Evolutionary conservation across 2,888 invertebrate species (phyloP).

Genomic region (Macrophya annulata): DNA sequence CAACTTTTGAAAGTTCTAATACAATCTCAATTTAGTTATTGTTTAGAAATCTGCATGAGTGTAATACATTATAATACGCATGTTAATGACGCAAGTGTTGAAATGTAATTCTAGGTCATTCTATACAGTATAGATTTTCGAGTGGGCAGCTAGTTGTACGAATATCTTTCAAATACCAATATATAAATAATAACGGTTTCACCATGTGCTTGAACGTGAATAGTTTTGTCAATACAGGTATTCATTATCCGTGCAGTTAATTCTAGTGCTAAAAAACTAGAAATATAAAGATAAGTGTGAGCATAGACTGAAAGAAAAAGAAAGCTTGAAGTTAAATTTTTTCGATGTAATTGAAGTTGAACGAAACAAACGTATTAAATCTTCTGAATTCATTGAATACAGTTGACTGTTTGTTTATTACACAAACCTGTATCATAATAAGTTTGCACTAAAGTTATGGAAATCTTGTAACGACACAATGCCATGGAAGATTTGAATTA

Average conservation of each 20-base stretch:
- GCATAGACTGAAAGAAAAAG: neutral
- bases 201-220: neutral
- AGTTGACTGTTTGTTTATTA: slow-evolving; percentile 7
- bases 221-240: neutral
- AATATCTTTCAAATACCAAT: slow-evolving; percentile 7
- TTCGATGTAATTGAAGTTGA: neutral
- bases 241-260: too few relatives aligned
- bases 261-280: too few relatives aligned
- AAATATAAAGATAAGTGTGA: neutral
- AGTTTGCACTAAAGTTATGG: neutral
- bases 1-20: slow-evolving; percentile 24
- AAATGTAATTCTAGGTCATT: slow-evolving; percentile 8
- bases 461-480: neutral
- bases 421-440: neutral
- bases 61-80: slow-evolving; percentile 40
- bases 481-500: neutral
- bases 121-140: slow-evolving; percentile 19
- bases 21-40: slow-evolving; percentile 42
- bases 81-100: slow-evolving; percentile 11
- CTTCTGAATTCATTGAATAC: neutral
- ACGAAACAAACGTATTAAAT: neutral
- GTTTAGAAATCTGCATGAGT: slow-evolving; percentile 32
- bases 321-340: slow-evolving; percentile 1
- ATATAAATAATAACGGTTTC: neutral
- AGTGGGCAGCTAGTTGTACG: slow-evolving; percentile 21